Percentiles rank a stretch among this genome's conserved stretches.
phyloP scores from a whole-genome alignment of 2,888 invertebrate species.

The Philereme transversata region DNA sequence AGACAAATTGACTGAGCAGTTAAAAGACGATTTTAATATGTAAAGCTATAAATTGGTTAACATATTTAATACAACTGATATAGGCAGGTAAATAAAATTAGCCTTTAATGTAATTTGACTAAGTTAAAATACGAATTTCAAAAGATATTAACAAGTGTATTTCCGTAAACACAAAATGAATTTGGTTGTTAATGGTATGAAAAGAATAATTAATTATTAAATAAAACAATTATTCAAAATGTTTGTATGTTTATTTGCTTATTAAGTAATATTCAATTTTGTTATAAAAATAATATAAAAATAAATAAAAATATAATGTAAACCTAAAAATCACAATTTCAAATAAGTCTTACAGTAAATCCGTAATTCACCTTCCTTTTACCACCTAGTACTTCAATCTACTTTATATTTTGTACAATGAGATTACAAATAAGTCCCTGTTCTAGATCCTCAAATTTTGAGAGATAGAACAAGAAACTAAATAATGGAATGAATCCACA shows the following conservation, averaged over 20 bases:
- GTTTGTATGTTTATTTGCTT: not conserved
- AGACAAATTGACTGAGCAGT: too few relatives aligned
- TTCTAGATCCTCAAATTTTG: conserved; percentile 18
- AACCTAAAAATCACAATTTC: conserved; percentile 29
- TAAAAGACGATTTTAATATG: too few relatives aligned
- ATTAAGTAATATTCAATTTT: not conserved
- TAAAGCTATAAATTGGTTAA: too few relatives aligned
- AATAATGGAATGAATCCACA: conserved; percentile 13
- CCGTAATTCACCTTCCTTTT: conserved; percentile 27
- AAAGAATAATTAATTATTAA: not conserved
- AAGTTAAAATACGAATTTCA: too few relatives aligned
- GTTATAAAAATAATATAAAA: not conserved
- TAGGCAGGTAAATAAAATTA: too few relatives aligned
- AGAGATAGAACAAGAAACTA: conserved; percentile 16
- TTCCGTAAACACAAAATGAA: too few relatives aligned
- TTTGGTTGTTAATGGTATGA: too few relatives aligned
- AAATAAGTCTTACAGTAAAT: conserved; percentile 29
- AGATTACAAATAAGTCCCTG: conserved; percentile 4
- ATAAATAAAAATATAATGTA: not conserved
- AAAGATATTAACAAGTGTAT: too few relatives aligned
- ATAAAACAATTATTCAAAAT: conserved; percentile 1
- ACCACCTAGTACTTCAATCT: conserved; percentile 7
- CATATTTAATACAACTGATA: too few relatives aligned
- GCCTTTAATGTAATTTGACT: too few relatives aligned
- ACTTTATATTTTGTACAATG: conserved; percentile 9